Base-by-base conservation (phyloP, 1,140 invertebrate species). In the Meloidogyne hapla region DNA sequence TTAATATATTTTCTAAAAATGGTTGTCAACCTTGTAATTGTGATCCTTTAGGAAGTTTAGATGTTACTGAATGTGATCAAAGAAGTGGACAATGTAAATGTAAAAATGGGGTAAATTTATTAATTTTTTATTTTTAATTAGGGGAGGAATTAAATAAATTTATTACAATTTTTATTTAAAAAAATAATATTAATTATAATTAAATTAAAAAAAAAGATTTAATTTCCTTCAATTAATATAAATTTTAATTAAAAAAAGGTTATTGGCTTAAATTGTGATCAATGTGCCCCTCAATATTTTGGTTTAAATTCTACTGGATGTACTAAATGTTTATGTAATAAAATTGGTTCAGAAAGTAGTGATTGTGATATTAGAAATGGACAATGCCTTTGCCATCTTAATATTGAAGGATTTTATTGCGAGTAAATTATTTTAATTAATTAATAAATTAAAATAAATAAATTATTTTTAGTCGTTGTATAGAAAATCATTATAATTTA, bases 391-490 rank as follows among this genome's bases (percentile, higher is more conserved):
- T 99, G 96, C 88, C 94, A 95, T 87, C 91, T 93, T 81, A 94
- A 96, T 86, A 94, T 98, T 0, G 95, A 96, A 88, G 96, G 96
- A 21, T 92, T 92, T 85, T 91, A 91, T 40, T 99, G 96, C 88
- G 91, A 93, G 48, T 56, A 56, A 56, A 56, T 56, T 45, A 45
- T 15, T 15, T 56, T 15, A 56, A 6, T n/a, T n/a, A n/a, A 56
- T n/a, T 42, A 12, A 12, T 12, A 13, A 42, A 42, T 42, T 42
- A 42, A 42, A 42, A 10, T 42, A 42, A 42, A 4, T 38, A 42
- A 42, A 42, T 42, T 42, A 42, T 13, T 42, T 56, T 56, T n/a
- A 56, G 48, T 88, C 92, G 92, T 91, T 98, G 96, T 88, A 95
- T 26, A 18, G 81, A 82, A 62, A 82, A 82, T 66, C 48, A 61